A percentile compares a stretch with the other conserved stretches of the same genome.
Evolutionary conservation across 2,888 invertebrate genomes (phyloP).

Genomic region (Entomobrya multifasciata): DNA sequence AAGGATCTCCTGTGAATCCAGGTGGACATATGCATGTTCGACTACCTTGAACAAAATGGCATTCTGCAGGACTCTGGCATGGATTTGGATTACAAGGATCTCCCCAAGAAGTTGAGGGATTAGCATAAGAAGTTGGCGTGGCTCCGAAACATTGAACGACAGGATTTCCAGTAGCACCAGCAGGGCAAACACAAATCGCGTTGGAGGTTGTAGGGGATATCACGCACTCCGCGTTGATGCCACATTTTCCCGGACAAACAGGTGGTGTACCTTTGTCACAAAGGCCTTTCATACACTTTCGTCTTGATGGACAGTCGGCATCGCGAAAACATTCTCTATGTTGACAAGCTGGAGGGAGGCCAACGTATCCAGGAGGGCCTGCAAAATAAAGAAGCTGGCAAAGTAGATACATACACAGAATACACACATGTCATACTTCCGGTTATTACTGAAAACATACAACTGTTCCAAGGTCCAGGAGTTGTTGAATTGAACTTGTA

Average conservation of each 20-base stretch:
- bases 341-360: conserved; percentile 65
- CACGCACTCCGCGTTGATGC: conserved; percentile 57
- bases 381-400: background rate
- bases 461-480: conserved; percentile 66
- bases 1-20: conserved; percentile 54
- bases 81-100: conserved; percentile 63
- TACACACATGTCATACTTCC: background rate
- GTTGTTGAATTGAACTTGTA: conserved; percentile 61
- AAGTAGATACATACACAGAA: background rate
- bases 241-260: conserved; percentile 57
- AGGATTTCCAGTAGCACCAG: conserved; percentile 68
- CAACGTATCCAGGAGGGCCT: conserved; percentile 72
- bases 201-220: conserved; percentile 43
- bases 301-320: conserved; percentile 62
- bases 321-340: conserved; percentile 59
- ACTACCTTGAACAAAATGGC: conserved; percentile 51
- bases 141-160: conserved; percentile 28
- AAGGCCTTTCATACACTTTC: conserved; percentile 51
- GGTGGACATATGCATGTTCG: conserved; percentile 59
- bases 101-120: conserved; percentile 44
- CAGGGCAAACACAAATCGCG: conserved; percentile 65
- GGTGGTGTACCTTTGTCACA: conserved; percentile 49
- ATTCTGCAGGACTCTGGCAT: conserved; percentile 62
- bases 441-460: background rate
- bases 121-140: background rate